Evolutionary conservation across 2,888 invertebrate species (phyloP).

Genomic region (Empis stercorea): DNA sequence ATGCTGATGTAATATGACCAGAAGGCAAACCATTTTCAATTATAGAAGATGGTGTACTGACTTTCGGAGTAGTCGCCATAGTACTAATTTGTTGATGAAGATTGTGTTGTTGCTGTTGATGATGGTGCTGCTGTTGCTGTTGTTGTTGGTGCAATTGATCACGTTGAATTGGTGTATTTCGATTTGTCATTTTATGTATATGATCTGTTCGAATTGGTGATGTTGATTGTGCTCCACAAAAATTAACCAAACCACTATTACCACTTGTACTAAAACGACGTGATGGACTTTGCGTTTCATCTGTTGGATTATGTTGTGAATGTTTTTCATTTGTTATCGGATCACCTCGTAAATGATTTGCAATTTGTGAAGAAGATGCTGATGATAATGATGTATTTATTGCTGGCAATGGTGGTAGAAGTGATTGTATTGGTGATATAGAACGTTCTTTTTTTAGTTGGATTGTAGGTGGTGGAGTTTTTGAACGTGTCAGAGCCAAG

Average conservation of each 20-base stretch:
- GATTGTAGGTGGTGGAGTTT: constrained; percentile 31
- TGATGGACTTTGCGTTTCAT: background rate
- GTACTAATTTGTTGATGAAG: constrained; percentile 8
- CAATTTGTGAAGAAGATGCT: background rate
- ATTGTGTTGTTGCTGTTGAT: constrained; percentile 10
- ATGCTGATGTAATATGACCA: constrained; percentile 22
- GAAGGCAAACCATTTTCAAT: constrained; percentile 12
- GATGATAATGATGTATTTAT: constrained; percentile 5
- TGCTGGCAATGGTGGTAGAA: constrained; percentile 1
- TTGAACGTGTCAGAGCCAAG: constrained; percentile 48
- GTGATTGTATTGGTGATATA: constrained; percentile 22
- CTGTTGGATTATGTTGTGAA: background rate
- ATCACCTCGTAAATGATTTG: background rate
- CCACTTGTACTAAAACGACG: background rate
- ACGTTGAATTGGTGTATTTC: constrained; percentile 1
- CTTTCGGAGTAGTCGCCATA: constrained; percentile 25
- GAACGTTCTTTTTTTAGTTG: constrained; percentile 32
- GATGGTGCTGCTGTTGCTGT: constrained; percentile 9
- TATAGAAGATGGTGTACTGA: constrained; percentile 22
- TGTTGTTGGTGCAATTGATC: constrained; percentile 5
- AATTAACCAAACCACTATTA: constrained; percentile 1
- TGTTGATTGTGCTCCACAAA: background rate
- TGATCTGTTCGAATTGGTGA: constrained; percentile 1
- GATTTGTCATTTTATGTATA: constrained; percentile 1
- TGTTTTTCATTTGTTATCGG: constrained; percentile 1